Evolutionary conservation across 2,888 invertebrate species (phyloP).

Genomic region (Mellilla xanthometata): DNA sequence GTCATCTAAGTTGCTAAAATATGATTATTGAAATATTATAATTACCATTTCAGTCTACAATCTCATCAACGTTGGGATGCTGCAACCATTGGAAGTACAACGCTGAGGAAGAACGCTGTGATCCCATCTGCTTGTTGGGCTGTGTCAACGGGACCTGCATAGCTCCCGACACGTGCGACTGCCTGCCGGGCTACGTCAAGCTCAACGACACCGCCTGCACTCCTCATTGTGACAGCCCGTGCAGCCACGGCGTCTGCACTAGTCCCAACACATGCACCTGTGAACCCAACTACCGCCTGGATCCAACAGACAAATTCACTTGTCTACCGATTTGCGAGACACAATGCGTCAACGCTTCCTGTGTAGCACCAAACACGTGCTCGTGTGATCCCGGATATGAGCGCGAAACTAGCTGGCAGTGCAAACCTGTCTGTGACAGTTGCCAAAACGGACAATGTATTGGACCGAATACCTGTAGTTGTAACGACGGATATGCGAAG

Average conservation of each 20-base stretch:
- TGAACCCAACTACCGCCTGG: constrained; percentile 28
- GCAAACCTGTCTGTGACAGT: constrained; percentile 44
- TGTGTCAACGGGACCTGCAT: constrained; percentile 57
- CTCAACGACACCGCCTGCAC: constrained; percentile 33
- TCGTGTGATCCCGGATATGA: constrained; percentile 38
- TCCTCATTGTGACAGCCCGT: constrained; percentile 37
- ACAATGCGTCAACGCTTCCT: constrained; percentile 42
- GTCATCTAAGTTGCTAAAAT: too few species aligned
- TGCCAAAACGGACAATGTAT: constrained; percentile 46
- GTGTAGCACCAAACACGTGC: constrained; percentile 42
- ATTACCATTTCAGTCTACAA: too few species aligned
- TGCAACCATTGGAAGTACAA: constrained; percentile 30
- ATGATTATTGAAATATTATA: too few species aligned
- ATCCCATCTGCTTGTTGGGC: constrained; percentile 33
- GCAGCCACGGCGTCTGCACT: constrained; percentile 51
- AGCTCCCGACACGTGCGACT: constrained; percentile 36
- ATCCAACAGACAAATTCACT: constrained; percentile 22
- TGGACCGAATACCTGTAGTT: constrained; percentile 34
- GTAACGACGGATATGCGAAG: constrained; percentile 32
- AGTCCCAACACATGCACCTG: constrained; percentile 52
- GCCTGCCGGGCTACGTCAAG: constrained; percentile 16
- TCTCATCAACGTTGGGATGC: constrained; percentile 12
- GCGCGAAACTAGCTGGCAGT: constrained; percentile 33
- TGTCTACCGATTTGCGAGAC: constrained; percentile 40
- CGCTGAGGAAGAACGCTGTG: constrained; percentile 26